Base-by-base conservation (phyloP, 2,113 vertebrate species). In the Nettapus auritus region DNA sequence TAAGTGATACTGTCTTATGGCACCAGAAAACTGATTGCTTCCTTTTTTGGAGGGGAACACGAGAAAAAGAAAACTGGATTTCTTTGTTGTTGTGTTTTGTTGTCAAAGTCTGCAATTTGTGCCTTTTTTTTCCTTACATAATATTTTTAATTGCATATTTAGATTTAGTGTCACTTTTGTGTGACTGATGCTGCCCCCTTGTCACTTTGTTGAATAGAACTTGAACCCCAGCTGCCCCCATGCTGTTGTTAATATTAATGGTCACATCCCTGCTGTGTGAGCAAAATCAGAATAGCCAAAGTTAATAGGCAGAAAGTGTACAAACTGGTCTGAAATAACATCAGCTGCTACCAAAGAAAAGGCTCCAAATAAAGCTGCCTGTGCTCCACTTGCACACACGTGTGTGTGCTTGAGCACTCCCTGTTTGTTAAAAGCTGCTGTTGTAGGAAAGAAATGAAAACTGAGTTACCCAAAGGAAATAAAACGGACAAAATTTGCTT, bases 161-260 rank as follows among this genome's bases (percentile, higher is more conserved):
- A 56, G 55, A 80, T 89, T 90, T 44, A 52, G 23, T 33, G 56
- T 23, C n/a, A 64, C 34, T 53, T 84, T 22, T 38, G 23, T 63
- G 42, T 74, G 71, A 86, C 33, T 92, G 90, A 12, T 19, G 28
- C 13, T 48, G 63, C 76, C 57, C 59, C 46, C 50, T 89, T 91
- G 86, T 84, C 48, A 64, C 20, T 91, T 34, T 64, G 31, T 62
- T 84, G 86, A 93, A 73, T 3, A 89, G 75, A 20, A 48, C 50
- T 66, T 64, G 75, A 88, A 66, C 26, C 44, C 78, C 63, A 69
- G 50, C n/a, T 67, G 68, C 62, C 75, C 28, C 40, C 6, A 20
- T 84, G 95, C 71, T 70, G 42, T 8, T 83, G 86, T 97, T 89
- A 88, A 80, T 92, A 82, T 94, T 93, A 92, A 84, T 76, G 96